Evolutionary conservation across 2,888 invertebrate species (phyloP).

Genomic region (Tipula lateralis): DNA sequence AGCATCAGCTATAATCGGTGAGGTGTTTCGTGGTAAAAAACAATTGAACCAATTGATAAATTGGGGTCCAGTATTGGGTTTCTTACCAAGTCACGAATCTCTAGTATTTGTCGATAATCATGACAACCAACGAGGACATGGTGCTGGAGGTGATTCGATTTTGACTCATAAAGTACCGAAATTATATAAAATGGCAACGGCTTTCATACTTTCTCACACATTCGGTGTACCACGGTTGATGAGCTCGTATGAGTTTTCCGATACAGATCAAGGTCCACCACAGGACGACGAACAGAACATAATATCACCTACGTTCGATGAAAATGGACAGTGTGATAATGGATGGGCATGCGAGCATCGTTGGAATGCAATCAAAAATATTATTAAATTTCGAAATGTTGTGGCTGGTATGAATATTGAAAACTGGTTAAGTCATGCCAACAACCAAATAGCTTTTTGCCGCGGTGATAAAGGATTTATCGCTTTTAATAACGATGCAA

Average conservation of each 20-base stretch:
- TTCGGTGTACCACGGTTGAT: slow-evolving; percentile 71
- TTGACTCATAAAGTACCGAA: slow-evolving; percentile 59
- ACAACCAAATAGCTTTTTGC: slow-evolving; percentile 73
- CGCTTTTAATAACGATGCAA: slow-evolving; percentile 55
- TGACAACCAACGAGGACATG: slow-evolving; percentile 73
- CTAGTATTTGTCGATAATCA: slow-evolving; percentile 79
- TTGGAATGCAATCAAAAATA: slow-evolving; percentile 67
- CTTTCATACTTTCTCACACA: slow-evolving; percentile 71
- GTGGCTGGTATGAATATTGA: slow-evolving; percentile 53
- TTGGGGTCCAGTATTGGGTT: slow-evolving; percentile 59
- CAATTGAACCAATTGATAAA: slow-evolving; percentile 35
- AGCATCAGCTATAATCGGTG: neutral
- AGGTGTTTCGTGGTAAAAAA: neutral
- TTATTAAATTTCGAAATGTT: slow-evolving; percentile 65
- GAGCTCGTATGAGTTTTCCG: slow-evolving; percentile 59
- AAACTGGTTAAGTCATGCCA: slow-evolving; percentile 70
- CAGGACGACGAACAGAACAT: slow-evolving; percentile 50
- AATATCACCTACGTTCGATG: slow-evolving; percentile 54
- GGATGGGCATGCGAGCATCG: slow-evolving; percentile 76
- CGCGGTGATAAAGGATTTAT: slow-evolving; percentile 62
- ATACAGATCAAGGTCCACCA: slow-evolving; percentile 50
- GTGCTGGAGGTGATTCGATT: slow-evolving; percentile 52
- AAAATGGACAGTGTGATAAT: slow-evolving; percentile 58
- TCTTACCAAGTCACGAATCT: slow-evolving; percentile 56
- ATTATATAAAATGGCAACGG: slow-evolving; percentile 66